A percentile compares a stretch with the other conserved stretches of the same genome.
phyloP scores from a whole-genome alignment of 1,140 invertebrate species.

The Trachymyrmex septentrionalis region DNA sequence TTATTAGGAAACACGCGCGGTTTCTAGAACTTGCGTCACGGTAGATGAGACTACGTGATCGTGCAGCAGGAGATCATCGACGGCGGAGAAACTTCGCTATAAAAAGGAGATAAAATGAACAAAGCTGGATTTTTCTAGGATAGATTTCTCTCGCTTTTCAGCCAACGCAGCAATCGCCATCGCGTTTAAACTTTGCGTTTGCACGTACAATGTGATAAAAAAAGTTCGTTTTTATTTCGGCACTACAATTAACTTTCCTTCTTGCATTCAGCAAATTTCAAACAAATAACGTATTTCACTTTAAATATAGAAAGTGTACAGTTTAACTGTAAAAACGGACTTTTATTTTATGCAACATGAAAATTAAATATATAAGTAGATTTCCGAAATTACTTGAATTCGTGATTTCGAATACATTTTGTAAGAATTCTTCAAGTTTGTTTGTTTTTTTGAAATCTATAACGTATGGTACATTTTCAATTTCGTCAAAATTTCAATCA shows the following conservation, averaged over 20 bases:
- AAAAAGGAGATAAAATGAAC: neutral
- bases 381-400: neutral
- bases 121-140: neutral
- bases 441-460: neutral
- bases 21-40: conserved; percentile 21
- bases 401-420: neutral
- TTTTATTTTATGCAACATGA: neutral
- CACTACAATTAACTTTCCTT: no score
- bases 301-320: no score
- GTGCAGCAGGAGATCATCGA: neutral
- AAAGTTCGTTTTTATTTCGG: no score
- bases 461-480: neutral
- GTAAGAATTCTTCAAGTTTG: neutral
- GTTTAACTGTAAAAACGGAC: no score
- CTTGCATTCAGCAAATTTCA: no score
- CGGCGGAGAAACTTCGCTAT: neutral
- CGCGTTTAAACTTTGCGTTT: neutral
- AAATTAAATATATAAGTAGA: neutral
- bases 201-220: no score
- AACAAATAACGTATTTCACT: no score
- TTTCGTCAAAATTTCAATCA: neutral
- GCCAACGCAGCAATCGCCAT: no score
- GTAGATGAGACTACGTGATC: neutral
- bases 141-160: neutral
- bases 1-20: neutral